A percentile compares a stretch with the other conserved stretches of the same genome.
These are phyloP conservation scores for Acestrorhynchus altus DNA, from an alignment of 2,797 vertebrate species.

Conservation along the genomic window DNA sequence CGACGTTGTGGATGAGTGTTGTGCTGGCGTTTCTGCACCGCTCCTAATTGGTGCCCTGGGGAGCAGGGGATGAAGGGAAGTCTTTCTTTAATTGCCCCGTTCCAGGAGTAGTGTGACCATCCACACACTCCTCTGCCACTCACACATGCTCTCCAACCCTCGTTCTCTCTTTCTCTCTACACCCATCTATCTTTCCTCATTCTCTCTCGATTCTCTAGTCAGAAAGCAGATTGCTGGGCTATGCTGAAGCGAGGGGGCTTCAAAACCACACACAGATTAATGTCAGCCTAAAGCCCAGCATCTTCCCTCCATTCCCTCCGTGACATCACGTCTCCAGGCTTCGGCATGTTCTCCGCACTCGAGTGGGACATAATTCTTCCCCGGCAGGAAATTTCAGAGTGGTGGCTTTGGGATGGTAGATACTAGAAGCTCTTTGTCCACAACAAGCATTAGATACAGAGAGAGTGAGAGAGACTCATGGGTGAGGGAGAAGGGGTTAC, in stretches of 20 bases:
- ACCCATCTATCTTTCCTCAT: slow-evolving; percentile 28
- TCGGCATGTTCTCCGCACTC: slow-evolving; percentile 30
- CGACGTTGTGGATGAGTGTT: slow-evolving; percentile 60
- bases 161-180: slow-evolving; percentile 30
- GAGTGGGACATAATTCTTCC: slow-evolving; percentile 32
- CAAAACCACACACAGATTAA: slow-evolving; percentile 57
- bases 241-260: slow-evolving; percentile 47
- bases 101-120: slow-evolving; percentile 60
- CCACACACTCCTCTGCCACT: slow-evolving; percentile 52
- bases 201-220: slow-evolving; percentile 50
- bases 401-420: slow-evolving; percentile 11
- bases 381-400: slow-evolving; percentile 27
- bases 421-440: neutral
- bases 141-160: slow-evolving; percentile 33
- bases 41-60: slow-evolving; percentile 66
- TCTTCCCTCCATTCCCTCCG: slow-evolving; percentile 46
- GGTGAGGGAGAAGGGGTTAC: neutral
- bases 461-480: neutral
- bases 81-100: slow-evolving; percentile 62
- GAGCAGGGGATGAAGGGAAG: slow-evolving; percentile 60
- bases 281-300: slow-evolving; percentile 50
- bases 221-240: slow-evolving; percentile 36
- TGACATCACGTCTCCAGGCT: slow-evolving; percentile 52
- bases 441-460: neutral
- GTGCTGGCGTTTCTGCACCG: slow-evolving; percentile 58